Percentiles rank a stretch among this genome's conserved stretches.
Conservation (phyloP, 2,113 vertebrate species). For the Sylvia atricapilla region DNA sequence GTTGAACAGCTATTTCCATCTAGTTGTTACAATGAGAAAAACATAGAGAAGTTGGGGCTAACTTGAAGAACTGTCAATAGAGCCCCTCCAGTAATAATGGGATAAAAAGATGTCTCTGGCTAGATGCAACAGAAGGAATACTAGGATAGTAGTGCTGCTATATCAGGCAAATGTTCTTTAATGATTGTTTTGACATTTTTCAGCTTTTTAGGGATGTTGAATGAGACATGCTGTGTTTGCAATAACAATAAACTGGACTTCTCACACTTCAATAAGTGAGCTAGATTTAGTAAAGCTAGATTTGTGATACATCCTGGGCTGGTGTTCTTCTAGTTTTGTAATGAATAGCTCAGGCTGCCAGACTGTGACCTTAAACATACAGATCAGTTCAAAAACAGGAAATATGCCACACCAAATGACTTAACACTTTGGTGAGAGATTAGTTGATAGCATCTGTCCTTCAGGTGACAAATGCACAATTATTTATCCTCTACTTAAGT, state of each 20-base stretch:
- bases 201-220: not conserved
- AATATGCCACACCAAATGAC: not conserved
- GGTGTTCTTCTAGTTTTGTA: not conserved
- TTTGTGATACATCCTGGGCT: not conserved
- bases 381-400: slow-evolving; percentile 20
- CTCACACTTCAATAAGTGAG: not conserved
- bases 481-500: not conserved
- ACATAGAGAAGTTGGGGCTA: not conserved
- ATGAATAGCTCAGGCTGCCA: not conserved
- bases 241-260: not conserved
- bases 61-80: not conserved
- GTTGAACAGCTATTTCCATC: not conserved
- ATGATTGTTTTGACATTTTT: not conserved
- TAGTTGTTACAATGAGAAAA: not conserved
- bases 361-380: not conserved
- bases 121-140: not conserved
- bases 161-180: not conserved
- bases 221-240: not conserved
- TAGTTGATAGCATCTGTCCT: not conserved
- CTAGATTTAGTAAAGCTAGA: not conserved
- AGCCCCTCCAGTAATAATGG: not conserved
- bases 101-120: not conserved
- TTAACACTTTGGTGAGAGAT: not conserved
- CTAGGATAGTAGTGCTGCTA: not conserved
- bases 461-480: not conserved